Evolutionary conservation across 2,113 vertebrate genomes (phyloP).

Genomic region (Ageneiosus marmoratus): DNA sequence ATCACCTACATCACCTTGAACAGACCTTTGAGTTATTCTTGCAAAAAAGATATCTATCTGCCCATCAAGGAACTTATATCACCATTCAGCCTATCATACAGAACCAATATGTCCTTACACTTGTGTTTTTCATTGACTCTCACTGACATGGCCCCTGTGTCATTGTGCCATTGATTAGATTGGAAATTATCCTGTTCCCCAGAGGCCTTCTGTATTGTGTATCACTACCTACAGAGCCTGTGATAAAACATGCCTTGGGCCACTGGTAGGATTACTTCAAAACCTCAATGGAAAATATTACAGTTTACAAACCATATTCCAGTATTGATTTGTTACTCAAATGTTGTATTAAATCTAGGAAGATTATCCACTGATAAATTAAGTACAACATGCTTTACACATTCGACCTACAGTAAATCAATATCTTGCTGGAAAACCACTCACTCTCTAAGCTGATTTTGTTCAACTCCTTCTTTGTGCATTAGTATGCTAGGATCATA

Average conservation of each 20-base stretch:
- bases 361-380: conserved; percentile 14
- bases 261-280: conserved; percentile 14
- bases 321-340: conserved; percentile 21
- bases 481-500: conserved; percentile 70
- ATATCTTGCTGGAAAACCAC: neutral
- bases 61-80: conserved; percentile 49
- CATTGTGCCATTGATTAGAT: conserved; percentile 63
- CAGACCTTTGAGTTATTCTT: conserved; percentile 32
- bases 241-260: conserved; percentile 26
- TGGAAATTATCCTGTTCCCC: conserved; percentile 50
- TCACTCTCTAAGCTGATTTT: conserved; percentile 20
- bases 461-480: conserved; percentile 51
- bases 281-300: conserved; percentile 31
- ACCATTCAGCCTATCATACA: conserved; percentile 48
- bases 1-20: conserved; percentile 19
- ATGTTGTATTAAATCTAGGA: conserved; percentile 28
- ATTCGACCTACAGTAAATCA: conserved; percentile 1
- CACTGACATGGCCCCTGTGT: conserved; percentile 44
- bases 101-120: conserved; percentile 50
- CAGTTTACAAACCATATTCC: neutral
- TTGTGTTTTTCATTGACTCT: conserved; percentile 47
- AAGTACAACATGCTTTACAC: neutral
- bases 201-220: conserved; percentile 10
- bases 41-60: conserved; percentile 42
- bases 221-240: conserved; percentile 40